Percentiles rank a stretch among this genome's conserved stretches.
Evolutionary conservation across 1,140 invertebrate genomes (phyloP).

Genomic region (Pararge aegeria): DNA sequence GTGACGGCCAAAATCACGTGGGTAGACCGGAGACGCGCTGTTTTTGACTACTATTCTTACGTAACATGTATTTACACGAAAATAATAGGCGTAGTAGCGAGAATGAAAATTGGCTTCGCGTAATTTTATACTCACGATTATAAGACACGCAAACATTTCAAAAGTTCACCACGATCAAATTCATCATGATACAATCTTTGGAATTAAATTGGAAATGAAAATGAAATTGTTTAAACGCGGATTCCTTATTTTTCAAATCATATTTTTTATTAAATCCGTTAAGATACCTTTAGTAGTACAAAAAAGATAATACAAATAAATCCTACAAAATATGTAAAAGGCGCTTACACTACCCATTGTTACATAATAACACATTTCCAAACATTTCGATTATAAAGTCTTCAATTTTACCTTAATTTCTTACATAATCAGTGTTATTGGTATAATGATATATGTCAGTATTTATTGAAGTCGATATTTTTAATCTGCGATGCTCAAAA

Average conservation of each 20-base stretch:
- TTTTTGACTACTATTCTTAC: conserved; percentile 50
- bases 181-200: neutral
- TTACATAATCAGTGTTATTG: too few species aligned
- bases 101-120: neutral
- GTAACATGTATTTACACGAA: conserved; percentile 50
- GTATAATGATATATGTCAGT: neutral
- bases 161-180: neutral
- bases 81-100: conserved; percentile 3
- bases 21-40: conserved; percentile 49
- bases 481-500: too few species aligned
- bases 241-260: too few species aligned
- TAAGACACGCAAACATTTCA: neutral
- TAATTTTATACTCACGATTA: neutral
- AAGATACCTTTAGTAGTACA: too few species aligned
- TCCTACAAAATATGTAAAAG: too few species aligned
- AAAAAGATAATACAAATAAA: too few species aligned
- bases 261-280: too few species aligned
- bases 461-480: too few species aligned
- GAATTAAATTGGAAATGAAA: neutral
- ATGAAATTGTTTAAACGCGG: neutral
- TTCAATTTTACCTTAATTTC: too few species aligned
- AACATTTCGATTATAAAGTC: too few species aligned
- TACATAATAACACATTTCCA: too few species aligned
- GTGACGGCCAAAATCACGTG: conserved; percentile 56
- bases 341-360: neutral